phyloP scores from a whole-genome alignment of 2,888 invertebrate genomes.

The Tenthredo livida region DNA sequence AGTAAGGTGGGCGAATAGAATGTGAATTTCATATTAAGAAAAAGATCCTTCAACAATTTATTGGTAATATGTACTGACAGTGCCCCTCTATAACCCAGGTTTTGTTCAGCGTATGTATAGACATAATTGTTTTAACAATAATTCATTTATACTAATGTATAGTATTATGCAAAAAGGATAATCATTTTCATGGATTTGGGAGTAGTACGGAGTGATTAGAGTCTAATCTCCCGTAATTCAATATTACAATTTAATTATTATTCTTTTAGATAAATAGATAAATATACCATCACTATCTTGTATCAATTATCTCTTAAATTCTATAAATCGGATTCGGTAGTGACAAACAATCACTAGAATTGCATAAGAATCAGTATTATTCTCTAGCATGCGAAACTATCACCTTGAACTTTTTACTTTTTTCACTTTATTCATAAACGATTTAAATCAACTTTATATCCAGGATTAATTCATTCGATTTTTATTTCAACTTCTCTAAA shows the following conservation, averaged over 20 bases:
- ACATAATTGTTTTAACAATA: constrained; percentile 54
- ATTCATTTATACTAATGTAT: constrained; percentile 37
- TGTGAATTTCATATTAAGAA: constrained; percentile 51
- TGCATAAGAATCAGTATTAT: constrained; percentile 22
- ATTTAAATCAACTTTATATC: background rate
- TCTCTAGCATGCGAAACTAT: constrained; percentile 27
- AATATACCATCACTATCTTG: constrained; percentile 46
- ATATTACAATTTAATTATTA: constrained; percentile 46
- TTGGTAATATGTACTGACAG: constrained; percentile 53
- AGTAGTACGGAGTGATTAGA: constrained; percentile 16
- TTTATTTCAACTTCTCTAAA: background rate
- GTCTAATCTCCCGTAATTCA: constrained; percentile 20
- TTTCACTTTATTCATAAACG: background rate
- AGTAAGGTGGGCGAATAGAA: background rate
- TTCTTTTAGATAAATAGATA: constrained; percentile 49
- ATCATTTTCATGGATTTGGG: constrained; percentile 40
- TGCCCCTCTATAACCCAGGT: constrained; percentile 53
- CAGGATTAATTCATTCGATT: constrained; percentile 5
- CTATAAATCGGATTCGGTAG: constrained; percentile 33
- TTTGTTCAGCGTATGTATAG: constrained; percentile 54
- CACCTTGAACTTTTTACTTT: background rate
- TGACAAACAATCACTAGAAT: constrained; percentile 43
- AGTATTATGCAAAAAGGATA: constrained; percentile 45
- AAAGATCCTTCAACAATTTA: constrained; percentile 56
- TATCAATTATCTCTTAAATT: constrained; percentile 35